These are phyloP conservation scores for Sphaerolaimus hirsutus DNA, from an alignment of 2,888 invertebrate species.

Conservation along the genomic window DNA sequence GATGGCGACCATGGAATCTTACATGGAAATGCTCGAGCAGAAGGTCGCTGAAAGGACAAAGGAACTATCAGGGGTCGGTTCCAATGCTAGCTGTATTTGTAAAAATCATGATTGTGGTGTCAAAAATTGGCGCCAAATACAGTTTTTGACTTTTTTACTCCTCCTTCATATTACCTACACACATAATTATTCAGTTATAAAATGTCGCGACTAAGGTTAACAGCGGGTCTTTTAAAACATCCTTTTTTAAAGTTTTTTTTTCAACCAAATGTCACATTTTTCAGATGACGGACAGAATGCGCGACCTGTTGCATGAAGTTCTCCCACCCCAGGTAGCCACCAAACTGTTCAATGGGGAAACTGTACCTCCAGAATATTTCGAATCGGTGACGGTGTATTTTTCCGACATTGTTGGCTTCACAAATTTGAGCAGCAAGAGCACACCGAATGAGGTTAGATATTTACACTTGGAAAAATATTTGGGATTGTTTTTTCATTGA, in stretches of 20 bases:
- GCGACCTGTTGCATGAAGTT: background rate
- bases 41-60: background rate
- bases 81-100: background rate
- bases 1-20: background rate
- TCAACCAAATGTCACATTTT: too few species aligned
- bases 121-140: too few species aligned
- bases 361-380: constrained; percentile 2
- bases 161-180: too few species aligned
- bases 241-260: too few species aligned
- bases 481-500: too few species aligned
- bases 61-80: background rate
- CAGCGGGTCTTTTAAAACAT: too few species aligned
- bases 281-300: background rate
- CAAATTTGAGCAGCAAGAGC: background rate
- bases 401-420: constrained; percentile 4
- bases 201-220: too few species aligned
- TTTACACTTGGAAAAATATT: too few species aligned
- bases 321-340: constrained; percentile 1
- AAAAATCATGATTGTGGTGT: too few species aligned
- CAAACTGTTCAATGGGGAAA: constrained; percentile 2
- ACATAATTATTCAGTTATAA: too few species aligned
- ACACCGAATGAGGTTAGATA: background rate
- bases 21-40: background rate
- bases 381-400: constrained; percentile 3
- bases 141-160: too few species aligned